Evolutionary conservation across 1,140 invertebrate genomes (phyloP).

Genomic region (Diabrotica virgifera): DNA sequence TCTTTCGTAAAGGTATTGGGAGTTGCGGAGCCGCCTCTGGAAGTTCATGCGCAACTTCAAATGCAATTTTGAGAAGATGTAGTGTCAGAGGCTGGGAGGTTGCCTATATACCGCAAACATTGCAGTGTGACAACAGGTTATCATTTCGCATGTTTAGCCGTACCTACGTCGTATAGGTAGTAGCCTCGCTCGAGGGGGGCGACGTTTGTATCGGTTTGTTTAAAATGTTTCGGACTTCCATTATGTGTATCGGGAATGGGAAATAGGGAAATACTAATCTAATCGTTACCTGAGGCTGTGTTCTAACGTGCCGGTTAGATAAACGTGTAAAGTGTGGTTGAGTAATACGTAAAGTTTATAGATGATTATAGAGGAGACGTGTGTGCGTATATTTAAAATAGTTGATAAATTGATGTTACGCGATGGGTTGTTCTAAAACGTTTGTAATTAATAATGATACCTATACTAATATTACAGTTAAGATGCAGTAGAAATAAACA

Average conservation of each 20-base stretch:
- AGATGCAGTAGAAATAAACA: too few species aligned
- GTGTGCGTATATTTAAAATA: too few species aligned
- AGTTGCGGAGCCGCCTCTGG: not conserved
- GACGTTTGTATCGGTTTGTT: not conserved
- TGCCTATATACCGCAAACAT: slow-evolving; percentile 3
- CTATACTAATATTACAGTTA: too few species aligned
- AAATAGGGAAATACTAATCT: not conserved
- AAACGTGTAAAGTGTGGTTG: not conserved
- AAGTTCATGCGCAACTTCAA: slow-evolving; percentile 7
- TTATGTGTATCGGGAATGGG: not conserved
- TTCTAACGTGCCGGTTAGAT: not conserved
- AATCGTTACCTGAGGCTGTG: not conserved
- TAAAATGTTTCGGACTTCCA: not conserved
- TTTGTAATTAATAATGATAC: too few species aligned
- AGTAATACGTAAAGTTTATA: not conserved
- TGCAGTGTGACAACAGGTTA: slow-evolving; percentile 17
- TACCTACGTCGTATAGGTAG: not conserved
- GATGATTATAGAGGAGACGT: too few species aligned
- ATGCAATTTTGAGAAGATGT: not conserved
- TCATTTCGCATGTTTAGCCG: not conserved
- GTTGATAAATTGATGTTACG: too few species aligned
- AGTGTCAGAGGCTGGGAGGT: not conserved
- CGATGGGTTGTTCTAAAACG: too few species aligned
- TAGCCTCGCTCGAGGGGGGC: not conserved
- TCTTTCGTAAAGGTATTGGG: too few species aligned